These are phyloP conservation scores for Drosophila micromelanica DNA, from an alignment of 1,140 invertebrate species.

Conservation along the genomic window DNA sequence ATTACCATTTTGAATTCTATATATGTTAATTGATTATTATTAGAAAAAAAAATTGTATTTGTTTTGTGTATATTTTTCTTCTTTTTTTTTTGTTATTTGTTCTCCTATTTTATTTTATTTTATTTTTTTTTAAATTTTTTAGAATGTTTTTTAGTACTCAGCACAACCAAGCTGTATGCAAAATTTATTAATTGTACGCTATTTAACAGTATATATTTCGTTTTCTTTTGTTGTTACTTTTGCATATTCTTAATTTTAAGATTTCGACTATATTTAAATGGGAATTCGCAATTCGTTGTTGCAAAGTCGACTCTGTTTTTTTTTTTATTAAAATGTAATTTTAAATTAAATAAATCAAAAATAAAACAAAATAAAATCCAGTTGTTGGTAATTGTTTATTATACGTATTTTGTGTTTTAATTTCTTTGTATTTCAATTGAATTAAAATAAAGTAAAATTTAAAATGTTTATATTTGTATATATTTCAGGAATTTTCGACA, in stretches of 20 bases:
- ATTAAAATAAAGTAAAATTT: slow-evolving; percentile 28
- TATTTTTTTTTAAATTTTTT: slow-evolving; percentile 10
- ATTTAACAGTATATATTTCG: slow-evolving; percentile 22
- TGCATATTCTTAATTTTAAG: slow-evolving; percentile 15
- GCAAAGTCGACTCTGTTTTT: slow-evolving; percentile 10
- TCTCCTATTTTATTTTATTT: slow-evolving; percentile 1
- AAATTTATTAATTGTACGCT: slow-evolving; percentile 25
- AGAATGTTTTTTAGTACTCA: slow-evolving; percentile 60
- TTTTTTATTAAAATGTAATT: no score
- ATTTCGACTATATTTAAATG: slow-evolving; percentile 17
- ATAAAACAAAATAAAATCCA: slow-evolving; percentile 37
- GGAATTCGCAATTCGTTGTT: slow-evolving; percentile 28
- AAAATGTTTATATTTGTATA: slow-evolving; percentile 30
- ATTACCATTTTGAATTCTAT: neutral
- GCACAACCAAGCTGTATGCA: slow-evolving; percentile 74
- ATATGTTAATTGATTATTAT: slow-evolving; percentile 13
- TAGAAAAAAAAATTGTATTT: slow-evolving; percentile 31
- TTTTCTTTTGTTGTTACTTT: neutral
- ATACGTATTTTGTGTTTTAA: slow-evolving; percentile 26
- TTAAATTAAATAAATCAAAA: slow-evolving; percentile 14
- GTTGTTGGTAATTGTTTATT: slow-evolving; percentile 40
- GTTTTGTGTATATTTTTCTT: slow-evolving; percentile 24
- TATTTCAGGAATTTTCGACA: slow-evolving; percentile 24
- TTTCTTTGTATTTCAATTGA: slow-evolving; percentile 12
- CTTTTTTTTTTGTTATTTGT: slow-evolving; percentile 8